These are phyloP conservation scores for Mormoops blainvillei DNA, from an alignment of 2,113 vertebrate species.

Conservation along the genomic window DNA sequence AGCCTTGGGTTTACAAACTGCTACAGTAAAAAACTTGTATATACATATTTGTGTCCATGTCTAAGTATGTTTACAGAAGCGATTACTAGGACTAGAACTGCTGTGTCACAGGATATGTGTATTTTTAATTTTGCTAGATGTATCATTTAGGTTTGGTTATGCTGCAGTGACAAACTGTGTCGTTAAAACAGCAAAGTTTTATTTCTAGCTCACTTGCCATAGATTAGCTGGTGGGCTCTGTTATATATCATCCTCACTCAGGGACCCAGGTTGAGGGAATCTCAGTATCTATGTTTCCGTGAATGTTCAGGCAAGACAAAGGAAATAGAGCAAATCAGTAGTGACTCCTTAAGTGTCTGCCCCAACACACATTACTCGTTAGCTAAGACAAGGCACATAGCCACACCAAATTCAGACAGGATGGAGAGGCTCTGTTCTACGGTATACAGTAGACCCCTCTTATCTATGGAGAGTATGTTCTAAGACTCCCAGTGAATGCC, in stretches of 20 bases:
- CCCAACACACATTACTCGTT: not conserved
- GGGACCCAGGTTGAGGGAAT: not conserved
- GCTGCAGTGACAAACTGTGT: not conserved
- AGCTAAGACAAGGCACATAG: not conserved
- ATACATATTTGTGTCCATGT: not conserved
- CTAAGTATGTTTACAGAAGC: not conserved
- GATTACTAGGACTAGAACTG: not conserved
- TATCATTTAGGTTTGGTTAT: constrained; percentile 10
- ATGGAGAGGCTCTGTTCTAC: not conserved
- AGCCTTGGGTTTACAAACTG: not conserved
- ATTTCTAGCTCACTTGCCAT: not conserved
- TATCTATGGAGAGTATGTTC: not conserved
- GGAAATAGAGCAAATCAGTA: not conserved
- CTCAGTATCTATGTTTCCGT: not conserved
- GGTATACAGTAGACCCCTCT: no score
- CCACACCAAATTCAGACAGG: not conserved
- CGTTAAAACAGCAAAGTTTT: not conserved
- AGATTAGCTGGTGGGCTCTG: constrained; percentile 22
- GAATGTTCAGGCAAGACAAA: not conserved
- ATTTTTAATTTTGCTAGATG: constrained; percentile 23
- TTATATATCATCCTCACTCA: not conserved
- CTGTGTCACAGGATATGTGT: not conserved
- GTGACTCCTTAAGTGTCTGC: not conserved
- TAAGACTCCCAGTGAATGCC: not conserved
- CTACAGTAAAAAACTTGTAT: not conserved